phyloP scores from a whole-genome alignment of 2,888 invertebrate species.

The Linnaemya tessellans region DNA sequence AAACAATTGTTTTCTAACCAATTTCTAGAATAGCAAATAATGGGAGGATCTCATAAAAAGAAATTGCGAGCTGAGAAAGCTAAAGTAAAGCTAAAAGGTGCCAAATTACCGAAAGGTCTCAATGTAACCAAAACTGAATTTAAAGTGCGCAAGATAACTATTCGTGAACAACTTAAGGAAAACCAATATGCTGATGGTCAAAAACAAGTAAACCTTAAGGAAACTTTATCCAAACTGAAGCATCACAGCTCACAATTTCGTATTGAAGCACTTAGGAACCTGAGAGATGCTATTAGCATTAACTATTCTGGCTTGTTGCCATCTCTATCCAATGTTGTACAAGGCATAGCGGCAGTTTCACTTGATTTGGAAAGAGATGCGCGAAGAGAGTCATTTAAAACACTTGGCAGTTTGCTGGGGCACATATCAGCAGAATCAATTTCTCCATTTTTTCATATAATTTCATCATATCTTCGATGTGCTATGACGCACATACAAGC shows the following conservation, averaged over 20 bases:
- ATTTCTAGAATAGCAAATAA: slow-evolving; percentile 57
- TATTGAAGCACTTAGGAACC: slow-evolving; percentile 78
- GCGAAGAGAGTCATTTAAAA: slow-evolving; percentile 84
- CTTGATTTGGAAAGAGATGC: slow-evolving; percentile 88
- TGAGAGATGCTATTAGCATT: slow-evolving; percentile 83
- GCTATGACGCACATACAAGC: slow-evolving; percentile 95
- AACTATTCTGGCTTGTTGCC: slow-evolving; percentile 82
- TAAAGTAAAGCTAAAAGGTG: slow-evolving; percentile 93
- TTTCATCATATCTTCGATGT: slow-evolving; percentile 92
- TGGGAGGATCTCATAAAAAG: slow-evolving; percentile 87
- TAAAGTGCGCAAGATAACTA: slow-evolving; percentile 93
- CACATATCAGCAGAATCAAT: slow-evolving; percentile 74
- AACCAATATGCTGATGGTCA: slow-evolving; percentile 71
- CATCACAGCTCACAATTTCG: slow-evolving; percentile 83
- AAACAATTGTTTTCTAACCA: not conserved
- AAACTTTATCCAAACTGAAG: slow-evolving; percentile 84
- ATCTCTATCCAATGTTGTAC: slow-evolving; percentile 88
- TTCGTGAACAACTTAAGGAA: slow-evolving; percentile 87
- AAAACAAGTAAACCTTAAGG: slow-evolving; percentile 78
- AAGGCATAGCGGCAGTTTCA: slow-evolving; percentile 87
- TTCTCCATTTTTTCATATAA: slow-evolving; percentile 89
- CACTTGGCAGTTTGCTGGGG: slow-evolving; percentile 82
- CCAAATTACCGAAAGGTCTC: slow-evolving; percentile 92
- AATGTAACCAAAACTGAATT: slow-evolving; percentile 96
- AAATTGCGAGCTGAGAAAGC: slow-evolving; percentile 92